Evolutionary conservation across 1,140 invertebrate genomes (phyloP), one percentile per base, ranked within the genome.

Genomic region (Drosophila neocordata): DNA sequence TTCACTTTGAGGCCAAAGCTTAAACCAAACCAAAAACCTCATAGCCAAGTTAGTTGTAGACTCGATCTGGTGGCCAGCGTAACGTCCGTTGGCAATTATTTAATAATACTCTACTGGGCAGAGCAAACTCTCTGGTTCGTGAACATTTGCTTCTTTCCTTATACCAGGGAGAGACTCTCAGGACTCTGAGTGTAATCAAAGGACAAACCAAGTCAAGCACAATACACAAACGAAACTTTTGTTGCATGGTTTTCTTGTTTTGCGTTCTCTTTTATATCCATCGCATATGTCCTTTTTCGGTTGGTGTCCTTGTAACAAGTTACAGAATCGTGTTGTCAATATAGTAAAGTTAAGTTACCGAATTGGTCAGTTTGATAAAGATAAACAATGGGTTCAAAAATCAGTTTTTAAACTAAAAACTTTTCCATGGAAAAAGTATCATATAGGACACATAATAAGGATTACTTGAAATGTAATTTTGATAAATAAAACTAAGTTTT

Each of bases 51-150:
- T 66, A 79, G 73, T 68, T 65, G 79, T 87, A 82, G 82, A n/a
- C 74, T 73, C 74, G 74, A 82, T 82, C 82, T 72, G 78, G 82
- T 87, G 65, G 82, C 70, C 34, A 78, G 77, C 78, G 64, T 65
- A 78, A 78, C 82, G n/a, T n/a, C n/a, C n/a, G n/a, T n/a, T n/a
- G n/a, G 82, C 83, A 87, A 87, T 87, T 87, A 85, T 85, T 85
- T 85, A 85, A 85, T 85, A 82, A 85, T 67, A 82, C 75, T 72
- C 69, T 63, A 44, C 35, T 73, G 22, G n/a, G 51, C 35, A 62
- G 48, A 20, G 7, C 13, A 13, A 34, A 51, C 38, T 13, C 13
- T 8, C 5, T 7, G 15, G 12, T 11, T 20, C 37, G 13, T 56
- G 27, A 9, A 3, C 27, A 6, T 6, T 31, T 31, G 27, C 27